phyloP scores from a whole-genome alignment of 2,113 vertebrate genomes.

The Cyphomyrus plagiostoma region DNA sequence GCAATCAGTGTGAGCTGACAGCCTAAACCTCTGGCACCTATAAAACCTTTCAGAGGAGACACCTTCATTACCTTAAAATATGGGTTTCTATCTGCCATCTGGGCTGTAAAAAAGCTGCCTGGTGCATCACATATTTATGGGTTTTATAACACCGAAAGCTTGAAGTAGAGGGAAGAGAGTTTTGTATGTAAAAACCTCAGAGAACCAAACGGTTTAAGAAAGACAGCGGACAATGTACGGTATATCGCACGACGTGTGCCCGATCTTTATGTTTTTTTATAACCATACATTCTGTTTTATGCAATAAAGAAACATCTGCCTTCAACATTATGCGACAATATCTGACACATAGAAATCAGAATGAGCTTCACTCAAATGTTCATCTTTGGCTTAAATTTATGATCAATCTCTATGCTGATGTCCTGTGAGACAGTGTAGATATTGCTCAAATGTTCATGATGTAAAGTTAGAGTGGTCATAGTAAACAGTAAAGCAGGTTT shows the following conservation, averaged over 20 bases:
- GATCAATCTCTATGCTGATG: background rate
- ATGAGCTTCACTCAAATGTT: background rate
- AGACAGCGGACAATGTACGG: background rate
- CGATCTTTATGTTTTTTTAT: background rate
- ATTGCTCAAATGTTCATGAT: background rate
- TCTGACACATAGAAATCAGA: background rate
- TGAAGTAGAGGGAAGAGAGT: background rate
- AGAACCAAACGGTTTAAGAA: background rate
- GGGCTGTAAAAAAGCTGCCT: background rate
- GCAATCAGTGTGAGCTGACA: background rate
- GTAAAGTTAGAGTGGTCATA: background rate
- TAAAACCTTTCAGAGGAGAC: background rate
- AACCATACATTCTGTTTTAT: background rate
- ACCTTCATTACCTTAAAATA: slow-evolving; percentile 11
- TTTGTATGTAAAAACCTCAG: background rate
- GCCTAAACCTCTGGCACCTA: background rate
- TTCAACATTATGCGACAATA: background rate
- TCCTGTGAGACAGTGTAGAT: background rate
- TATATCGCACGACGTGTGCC: background rate
- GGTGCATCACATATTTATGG: background rate
- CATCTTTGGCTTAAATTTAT: background rate
- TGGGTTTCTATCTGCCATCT: background rate
- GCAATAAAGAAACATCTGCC: background rate
- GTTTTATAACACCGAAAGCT: background rate
- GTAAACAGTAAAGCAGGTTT: background rate